Percentiles rank a stretch among this genome's conserved stretches.
Evolutionary conservation across 2,797 vertebrate species (phyloP).

Genomic region (Liasis olivaceus): DNA sequence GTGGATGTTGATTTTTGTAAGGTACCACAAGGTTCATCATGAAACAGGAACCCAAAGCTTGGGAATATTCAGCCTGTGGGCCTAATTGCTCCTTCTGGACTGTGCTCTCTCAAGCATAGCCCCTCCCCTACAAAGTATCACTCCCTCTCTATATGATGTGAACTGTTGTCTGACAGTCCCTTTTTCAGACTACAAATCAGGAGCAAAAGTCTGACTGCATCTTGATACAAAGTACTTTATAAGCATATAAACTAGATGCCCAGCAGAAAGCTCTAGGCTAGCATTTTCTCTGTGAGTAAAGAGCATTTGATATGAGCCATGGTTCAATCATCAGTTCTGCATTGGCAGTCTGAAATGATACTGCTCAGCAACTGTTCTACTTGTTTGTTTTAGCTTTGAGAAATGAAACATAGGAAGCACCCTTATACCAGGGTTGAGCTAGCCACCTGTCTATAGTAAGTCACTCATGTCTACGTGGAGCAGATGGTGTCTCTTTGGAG

Average conservation of each 20-base stretch:
- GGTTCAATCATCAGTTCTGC: neutral
- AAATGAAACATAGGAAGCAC: neutral
- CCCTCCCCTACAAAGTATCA: neutral
- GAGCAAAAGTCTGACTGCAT: neutral
- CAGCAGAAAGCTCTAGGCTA: neutral
- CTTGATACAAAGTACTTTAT: neutral
- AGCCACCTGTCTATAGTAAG: neutral
- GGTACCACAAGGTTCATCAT: neutral
- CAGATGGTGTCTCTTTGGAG: neutral
- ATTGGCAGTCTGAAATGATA: neutral
- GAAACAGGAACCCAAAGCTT: no score
- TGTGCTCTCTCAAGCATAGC: neutral
- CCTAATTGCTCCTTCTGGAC: neutral
- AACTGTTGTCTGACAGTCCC: neutral
- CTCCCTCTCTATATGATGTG: neutral
- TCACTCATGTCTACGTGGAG: neutral
- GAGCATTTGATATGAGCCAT: neutral
- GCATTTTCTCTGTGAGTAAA: neutral
- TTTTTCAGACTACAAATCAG: neutral
- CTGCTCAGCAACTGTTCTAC: neutral
- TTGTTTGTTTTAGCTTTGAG: neutral
- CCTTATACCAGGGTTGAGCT: neutral
- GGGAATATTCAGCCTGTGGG: neutral
- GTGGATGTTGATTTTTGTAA: neutral
- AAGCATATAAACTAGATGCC: neutral